phyloP scores from a whole-genome alignment of 2,888 invertebrate species.

The Nomada ferruginata region DNA sequence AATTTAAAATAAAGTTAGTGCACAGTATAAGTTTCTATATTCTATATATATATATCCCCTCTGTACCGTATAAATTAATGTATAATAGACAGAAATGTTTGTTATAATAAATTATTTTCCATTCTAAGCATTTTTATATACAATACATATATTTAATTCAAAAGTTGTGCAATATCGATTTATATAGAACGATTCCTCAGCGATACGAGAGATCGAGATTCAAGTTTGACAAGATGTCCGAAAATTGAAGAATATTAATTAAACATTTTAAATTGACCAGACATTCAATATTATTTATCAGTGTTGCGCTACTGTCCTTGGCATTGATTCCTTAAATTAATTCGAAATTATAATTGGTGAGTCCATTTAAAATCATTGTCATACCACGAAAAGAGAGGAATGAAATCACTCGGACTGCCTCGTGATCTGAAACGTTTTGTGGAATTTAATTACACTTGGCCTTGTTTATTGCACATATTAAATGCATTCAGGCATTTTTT shows the following conservation, averaged over 20 bases:
- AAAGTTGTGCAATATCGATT: constrained; percentile 16
- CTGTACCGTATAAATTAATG: background rate
- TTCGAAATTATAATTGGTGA: constrained; percentile 22
- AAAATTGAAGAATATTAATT: constrained; percentile 52
- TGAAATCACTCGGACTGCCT: background rate
- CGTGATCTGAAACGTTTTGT: background rate
- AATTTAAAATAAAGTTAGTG: constrained; percentile 44
- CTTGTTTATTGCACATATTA: background rate
- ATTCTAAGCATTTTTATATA: background rate
- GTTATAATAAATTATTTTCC: background rate
- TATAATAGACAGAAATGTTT: background rate
- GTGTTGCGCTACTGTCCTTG: constrained; percentile 19
- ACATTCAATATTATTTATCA: constrained; percentile 24
- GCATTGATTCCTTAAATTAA: constrained; percentile 1
- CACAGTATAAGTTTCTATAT: background rate
- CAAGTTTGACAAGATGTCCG: constrained; percentile 63
- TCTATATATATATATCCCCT: background rate
- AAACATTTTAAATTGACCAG: constrained; percentile 39
- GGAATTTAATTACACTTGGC: background rate
- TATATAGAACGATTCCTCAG: constrained; percentile 11
- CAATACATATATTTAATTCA: background rate
- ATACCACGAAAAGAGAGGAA: background rate
- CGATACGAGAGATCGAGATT: constrained; percentile 56
- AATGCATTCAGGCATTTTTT: background rate
- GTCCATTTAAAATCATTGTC: constrained; percentile 5